phyloP scores from a whole-genome alignment of 2,888 invertebrate species.

The Trimorus sp. region DNA sequence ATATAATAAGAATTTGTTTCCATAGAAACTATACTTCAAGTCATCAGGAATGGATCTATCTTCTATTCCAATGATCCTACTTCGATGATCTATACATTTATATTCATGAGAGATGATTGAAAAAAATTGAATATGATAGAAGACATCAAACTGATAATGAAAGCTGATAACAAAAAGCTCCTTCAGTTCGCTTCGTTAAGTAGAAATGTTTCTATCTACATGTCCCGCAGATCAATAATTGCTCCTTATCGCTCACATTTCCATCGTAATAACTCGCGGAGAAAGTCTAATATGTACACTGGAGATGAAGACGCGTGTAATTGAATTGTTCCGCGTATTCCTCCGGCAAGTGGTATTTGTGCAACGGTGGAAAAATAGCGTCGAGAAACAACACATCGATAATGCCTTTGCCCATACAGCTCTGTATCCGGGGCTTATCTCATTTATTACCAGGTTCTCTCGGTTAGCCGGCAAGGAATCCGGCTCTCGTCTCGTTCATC shows the following conservation, averaged over 20 bases:
- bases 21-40: no score
- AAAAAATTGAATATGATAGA: no score
- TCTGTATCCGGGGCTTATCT: constrained; percentile 77
- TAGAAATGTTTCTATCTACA: no score
- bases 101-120: no score
- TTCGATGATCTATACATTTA: no score
- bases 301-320: constrained; percentile 34
- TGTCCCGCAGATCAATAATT: no score
- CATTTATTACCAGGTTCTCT: constrained; percentile 76
- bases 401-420: constrained; percentile 71
- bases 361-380: constrained; percentile 51
- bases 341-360: constrained; percentile 33
- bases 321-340: constrained; percentile 69
- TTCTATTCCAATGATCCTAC: no score
- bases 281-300: constrained; percentile 31
- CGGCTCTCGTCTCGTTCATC: constrained; percentile 76
- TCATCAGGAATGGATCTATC: no score
- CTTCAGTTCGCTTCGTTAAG: no score
- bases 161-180: no score
- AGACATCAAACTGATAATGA: no score
- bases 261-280: constrained; percentile 19
- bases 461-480: constrained; percentile 68
- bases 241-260: constrained; percentile 10
- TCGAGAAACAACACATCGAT: constrained; percentile 71
- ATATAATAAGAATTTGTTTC: no score